These are phyloP conservation scores for Polypedilum pembai DNA, from an alignment of 1,140 invertebrate species.

Conservation along the genomic window DNA sequence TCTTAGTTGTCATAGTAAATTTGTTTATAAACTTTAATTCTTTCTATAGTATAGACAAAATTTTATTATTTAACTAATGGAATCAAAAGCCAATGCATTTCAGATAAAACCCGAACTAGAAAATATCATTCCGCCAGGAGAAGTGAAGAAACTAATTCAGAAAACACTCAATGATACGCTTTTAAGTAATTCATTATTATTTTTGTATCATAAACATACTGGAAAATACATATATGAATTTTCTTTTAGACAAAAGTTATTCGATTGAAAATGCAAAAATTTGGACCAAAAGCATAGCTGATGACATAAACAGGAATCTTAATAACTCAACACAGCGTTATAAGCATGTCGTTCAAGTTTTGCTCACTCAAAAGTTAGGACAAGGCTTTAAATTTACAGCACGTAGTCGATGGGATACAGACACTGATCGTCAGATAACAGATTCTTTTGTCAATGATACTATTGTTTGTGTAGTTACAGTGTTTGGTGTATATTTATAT, in stretches of 20 bases:
- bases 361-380: not conserved
- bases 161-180: not conserved
- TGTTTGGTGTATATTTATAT: not conserved
- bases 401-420: not conserved
- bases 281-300: not conserved
- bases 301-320: not conserved
- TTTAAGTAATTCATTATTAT: not conserved
- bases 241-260: not conserved
- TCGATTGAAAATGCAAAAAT: not conserved
- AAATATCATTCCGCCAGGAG: not conserved
- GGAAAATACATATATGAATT: not conserved
- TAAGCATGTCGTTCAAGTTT: slow-evolving; percentile 4
- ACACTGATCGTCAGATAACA: not conserved
- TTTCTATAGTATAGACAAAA: not conserved
- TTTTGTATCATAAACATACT: not conserved
- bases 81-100: slow-evolving; percentile 10
- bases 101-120: slow-evolving; percentile 15
- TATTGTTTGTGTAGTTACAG: not conserved
- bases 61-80: not conserved
- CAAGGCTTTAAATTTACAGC: slow-evolving; percentile 25
- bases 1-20: slow-evolving; percentile 17
- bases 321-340: not conserved
- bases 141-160: not conserved
- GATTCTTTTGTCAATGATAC: not conserved
- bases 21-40: slow-evolving; percentile 8